A percentile compares a stretch with the other conserved stretches of the same genome.
phyloP scores from a whole-genome alignment of 2,888 invertebrate species.

The Epicampocera succincta region DNA sequence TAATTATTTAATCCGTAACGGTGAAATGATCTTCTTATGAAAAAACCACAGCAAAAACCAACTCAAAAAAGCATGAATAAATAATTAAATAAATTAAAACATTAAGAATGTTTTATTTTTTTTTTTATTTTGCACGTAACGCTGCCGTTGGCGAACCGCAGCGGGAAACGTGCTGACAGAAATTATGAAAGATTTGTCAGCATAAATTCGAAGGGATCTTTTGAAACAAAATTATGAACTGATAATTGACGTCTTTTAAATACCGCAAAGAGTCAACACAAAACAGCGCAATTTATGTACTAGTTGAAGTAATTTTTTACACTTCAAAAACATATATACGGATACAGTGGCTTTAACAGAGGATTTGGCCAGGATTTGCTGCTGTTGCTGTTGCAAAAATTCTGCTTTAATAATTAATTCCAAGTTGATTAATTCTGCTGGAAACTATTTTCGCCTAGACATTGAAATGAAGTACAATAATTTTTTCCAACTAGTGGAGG shows the following conservation, averaged over 20 bases:
- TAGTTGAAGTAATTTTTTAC: not conserved
- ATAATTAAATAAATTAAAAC: constrained; percentile 57
- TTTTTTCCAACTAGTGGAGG: too few relatives aligned
- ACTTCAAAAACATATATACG: too few relatives aligned
- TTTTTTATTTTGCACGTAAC: constrained; percentile 5
- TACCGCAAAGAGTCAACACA: not conserved
- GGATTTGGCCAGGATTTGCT: too few relatives aligned
- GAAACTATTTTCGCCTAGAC: too few relatives aligned
- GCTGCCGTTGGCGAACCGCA: constrained; percentile 42
- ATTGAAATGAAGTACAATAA: too few relatives aligned
- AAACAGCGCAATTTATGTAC: not conserved
- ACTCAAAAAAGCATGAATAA: constrained; percentile 37
- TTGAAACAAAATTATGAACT: constrained; percentile 5
- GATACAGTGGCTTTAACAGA: too few relatives aligned
- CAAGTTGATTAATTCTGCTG: too few relatives aligned
- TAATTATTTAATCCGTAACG: constrained; percentile 64
- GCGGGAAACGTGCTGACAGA: constrained; percentile 68
- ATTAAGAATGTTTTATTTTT: constrained; percentile 50
- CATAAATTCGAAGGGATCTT: constrained; percentile 51
- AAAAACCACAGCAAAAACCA: not conserved
- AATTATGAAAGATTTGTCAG: constrained; percentile 69
- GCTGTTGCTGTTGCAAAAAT: too few relatives aligned
- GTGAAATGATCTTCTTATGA: constrained; percentile 6
- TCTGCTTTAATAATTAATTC: too few relatives aligned
- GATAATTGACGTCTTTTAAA: constrained; percentile 44